Evolutionary conservation across 2,797 vertebrate genomes (phyloP).

Genomic region (Molossus molossus): DNA sequence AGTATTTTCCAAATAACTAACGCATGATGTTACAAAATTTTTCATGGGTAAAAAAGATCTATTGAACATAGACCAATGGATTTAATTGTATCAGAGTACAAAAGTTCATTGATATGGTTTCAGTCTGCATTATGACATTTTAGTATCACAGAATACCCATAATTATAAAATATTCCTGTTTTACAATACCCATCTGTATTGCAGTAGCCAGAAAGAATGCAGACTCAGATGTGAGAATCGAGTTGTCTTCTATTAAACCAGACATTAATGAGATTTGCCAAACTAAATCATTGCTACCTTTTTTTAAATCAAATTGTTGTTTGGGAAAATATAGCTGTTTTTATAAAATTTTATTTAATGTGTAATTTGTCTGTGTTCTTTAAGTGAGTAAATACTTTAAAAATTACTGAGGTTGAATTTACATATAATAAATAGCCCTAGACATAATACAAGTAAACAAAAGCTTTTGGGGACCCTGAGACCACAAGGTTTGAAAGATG

Average conservation of each 20-base stretch:
- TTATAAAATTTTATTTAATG: background rate
- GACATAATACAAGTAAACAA: background rate
- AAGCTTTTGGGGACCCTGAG: background rate
- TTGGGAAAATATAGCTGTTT: background rate
- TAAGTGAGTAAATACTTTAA: conserved; percentile 1
- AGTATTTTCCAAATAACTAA: conserved; percentile 13
- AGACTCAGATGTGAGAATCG: background rate
- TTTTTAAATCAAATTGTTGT: background rate
- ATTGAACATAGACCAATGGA: background rate
- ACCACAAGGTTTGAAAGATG: background rate
- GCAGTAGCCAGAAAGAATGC: background rate
- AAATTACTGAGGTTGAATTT: background rate
- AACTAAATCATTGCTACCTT: background rate
- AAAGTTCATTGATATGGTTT: background rate
- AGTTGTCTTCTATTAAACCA: background rate
- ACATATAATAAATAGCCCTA: background rate
- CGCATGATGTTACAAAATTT: background rate
- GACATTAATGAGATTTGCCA: background rate
- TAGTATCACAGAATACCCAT: background rate
- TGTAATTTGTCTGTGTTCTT: conserved; percentile 1
- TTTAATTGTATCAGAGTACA: background rate
- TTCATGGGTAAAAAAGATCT: background rate
- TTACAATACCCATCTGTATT: background rate
- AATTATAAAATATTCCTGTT: background rate
- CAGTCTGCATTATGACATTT: background rate